Conservation (phyloP, 2,888 invertebrate species). For the Masnerella sp. region DNA sequence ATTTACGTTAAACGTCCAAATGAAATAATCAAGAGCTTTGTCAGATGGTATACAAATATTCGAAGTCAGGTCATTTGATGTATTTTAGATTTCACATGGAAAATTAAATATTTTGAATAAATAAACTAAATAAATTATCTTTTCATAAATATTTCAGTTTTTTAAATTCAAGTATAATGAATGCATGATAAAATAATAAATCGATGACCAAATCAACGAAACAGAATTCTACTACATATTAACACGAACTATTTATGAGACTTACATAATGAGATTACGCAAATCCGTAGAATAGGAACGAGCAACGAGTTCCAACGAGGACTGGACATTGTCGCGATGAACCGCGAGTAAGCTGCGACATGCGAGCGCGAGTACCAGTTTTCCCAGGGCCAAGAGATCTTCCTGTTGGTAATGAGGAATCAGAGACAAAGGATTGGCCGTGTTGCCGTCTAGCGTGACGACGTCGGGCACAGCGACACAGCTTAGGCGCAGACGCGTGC, state of each 20-base stretch:
- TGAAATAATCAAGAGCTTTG: too few species aligned
- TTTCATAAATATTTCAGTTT: too few species aligned
- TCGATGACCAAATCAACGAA: too few species aligned
- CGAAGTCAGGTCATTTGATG: too few species aligned
- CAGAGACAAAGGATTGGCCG: conserved; percentile 82
- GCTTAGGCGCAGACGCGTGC: conserved; percentile 87
- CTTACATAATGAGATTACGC: conserved; percentile 79
- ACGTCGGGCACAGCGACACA: conserved; percentile 90
- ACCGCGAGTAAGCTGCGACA: conserved; percentile 94
- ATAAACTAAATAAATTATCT: too few species aligned
- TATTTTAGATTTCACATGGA: too few species aligned
- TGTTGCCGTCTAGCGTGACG: conserved; percentile 85
- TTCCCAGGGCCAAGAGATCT: conserved; percentile 94
- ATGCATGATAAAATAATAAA: too few species aligned
- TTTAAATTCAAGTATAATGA: too few species aligned
- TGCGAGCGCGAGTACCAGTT: conserved; percentile 93
- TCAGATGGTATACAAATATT: too few species aligned
- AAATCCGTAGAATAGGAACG: conserved; percentile 96
- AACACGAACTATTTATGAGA: not conserved
- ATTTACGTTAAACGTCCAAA: too few species aligned
- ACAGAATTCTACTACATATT: not conserved
- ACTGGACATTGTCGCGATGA: conserved; percentile 90
- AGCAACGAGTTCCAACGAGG: conserved; percentile 92
- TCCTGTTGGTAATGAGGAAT: conserved; percentile 92
- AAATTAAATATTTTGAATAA: too few species aligned